Evolutionary conservation across 2,888 invertebrate genomes (phyloP).

Genomic region (Lymantria dispar): DNA sequence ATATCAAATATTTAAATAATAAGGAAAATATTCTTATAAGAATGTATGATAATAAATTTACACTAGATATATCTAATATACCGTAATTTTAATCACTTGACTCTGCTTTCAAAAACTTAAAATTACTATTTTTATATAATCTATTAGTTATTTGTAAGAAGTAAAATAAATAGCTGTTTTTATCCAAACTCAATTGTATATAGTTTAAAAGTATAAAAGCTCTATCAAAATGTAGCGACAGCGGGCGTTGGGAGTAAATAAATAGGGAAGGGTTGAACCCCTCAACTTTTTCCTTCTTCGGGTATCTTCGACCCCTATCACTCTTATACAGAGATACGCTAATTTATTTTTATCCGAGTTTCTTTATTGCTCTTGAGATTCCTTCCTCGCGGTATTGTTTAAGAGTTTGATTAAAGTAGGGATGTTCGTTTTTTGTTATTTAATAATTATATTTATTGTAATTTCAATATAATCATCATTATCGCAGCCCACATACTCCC

Average conservation of each 20-base stretch:
- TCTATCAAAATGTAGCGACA: slow-evolving; percentile 56
- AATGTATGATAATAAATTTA: too few relatives aligned
- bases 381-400: slow-evolving; percentile 64
- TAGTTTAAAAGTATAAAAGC: slow-evolving; percentile 46
- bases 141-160: not conserved
- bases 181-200: not conserved
- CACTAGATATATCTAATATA: too few relatives aligned
- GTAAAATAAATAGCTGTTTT: not conserved
- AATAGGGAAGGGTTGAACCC: slow-evolving; percentile 68
- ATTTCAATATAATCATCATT: slow-evolving; percentile 35
- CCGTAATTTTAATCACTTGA: too few relatives aligned
- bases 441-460: slow-evolving; percentile 20
- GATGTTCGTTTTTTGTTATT: slow-evolving; percentile 35
- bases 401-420: slow-evolving; percentile 51
- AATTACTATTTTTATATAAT: not conserved
- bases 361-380: slow-evolving; percentile 65
- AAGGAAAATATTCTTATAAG: too few relatives aligned
- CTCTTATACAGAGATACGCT: slow-evolving; percentile 69
- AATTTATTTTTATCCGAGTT: slow-evolving; percentile 74
- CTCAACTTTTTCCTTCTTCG: slow-evolving; percentile 65
- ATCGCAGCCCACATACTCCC: too few relatives aligned
- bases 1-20: too few relatives aligned
- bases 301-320: slow-evolving; percentile 61
- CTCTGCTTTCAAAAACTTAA: too few relatives aligned
- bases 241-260: slow-evolving; percentile 60